Base-by-base conservation (phyloP, 2,888 invertebrate species). In the Troilus luridus region DNA sequence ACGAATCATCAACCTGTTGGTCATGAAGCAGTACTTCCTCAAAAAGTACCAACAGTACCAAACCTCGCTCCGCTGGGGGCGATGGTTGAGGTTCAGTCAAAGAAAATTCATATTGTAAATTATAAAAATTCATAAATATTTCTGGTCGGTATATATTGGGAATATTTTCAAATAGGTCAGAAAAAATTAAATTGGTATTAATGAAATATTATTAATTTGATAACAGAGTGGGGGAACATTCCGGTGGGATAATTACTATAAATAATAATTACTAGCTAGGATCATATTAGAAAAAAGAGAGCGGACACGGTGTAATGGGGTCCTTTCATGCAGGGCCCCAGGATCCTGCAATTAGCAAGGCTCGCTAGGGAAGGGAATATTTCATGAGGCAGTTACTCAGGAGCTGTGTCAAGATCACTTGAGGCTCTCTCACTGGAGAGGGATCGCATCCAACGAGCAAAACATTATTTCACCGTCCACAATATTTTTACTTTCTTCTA, bases 341-440 rank as follows among this genome's bases (percentile, higher is more conserved):
- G 72, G 72, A 72, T 6, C 14, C 14, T 72, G 72, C 72, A 72
- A 72, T 72, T 72, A 72, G 24, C 12, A 72, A 14, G 14, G 27
- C 72, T 72, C 27, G 6, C 24, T 27, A 3, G 24, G 24, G 72
- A 72, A 27, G 27, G 6, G 72, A 72, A 72, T 72, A 72, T 72
- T 72, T 72, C 72, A 72, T 72, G 72, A 72, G 72, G 72, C 72
- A 72, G 72, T 72, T 72, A 72, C 72, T 72, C 72, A 72, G 6
- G 14, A 14, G 72, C 72, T 72, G 19, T 72, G 72, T 72, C 72
- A 72, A 72, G 72, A 72, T 72, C 72, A 27, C 72, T 72, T 72
- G 14, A 72, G 6, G 12, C 72, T 14, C 5, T 27, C 72, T n/a
- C 24, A 27, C 6, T 5, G 0, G 27, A 24, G 27, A 27, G 64